These are phyloP conservation scores for Lasiommata megera DNA, from an alignment of 2,888 invertebrate species.

Conservation along the genomic window DNA sequence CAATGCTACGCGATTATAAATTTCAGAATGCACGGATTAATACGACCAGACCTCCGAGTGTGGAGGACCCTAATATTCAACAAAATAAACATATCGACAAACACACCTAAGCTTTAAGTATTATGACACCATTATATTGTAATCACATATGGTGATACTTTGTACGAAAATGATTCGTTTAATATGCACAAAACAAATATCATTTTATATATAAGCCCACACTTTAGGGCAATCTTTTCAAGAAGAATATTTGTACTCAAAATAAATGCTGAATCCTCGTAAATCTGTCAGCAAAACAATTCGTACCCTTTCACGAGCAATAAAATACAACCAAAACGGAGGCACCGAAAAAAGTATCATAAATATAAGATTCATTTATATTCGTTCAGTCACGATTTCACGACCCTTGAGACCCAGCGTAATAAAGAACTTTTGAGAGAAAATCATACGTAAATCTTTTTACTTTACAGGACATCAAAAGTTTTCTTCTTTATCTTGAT, in stretches of 20 bases:
- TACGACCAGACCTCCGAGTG: no score
- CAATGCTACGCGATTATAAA: no score
- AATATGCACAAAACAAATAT: not conserved
- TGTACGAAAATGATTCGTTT: not conserved
- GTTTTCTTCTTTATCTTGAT: not conserved
- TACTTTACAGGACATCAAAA: conserved; percentile 15
- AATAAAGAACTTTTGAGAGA: conserved; percentile 38
- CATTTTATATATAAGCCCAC: not conserved
- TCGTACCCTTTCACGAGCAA: conserved; percentile 80
- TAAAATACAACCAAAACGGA: conserved; percentile 76
- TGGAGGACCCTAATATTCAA: no score
- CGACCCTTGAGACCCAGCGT: conserved; percentile 61
- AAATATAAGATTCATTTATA: conserved; percentile 81
- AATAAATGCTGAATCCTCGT: conserved; percentile 77
- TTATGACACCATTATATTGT: no score
- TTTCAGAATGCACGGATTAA: no score
- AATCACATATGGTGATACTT: not conserved
- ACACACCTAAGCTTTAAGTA: no score
- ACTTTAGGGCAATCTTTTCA: conserved; percentile 30
- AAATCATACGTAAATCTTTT: conserved; percentile 22
- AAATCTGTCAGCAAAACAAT: conserved; percentile 81
- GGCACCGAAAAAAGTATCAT: conserved; percentile 76
- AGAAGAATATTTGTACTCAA: conserved; percentile 65
- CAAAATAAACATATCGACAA: no score
- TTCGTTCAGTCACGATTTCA: conserved; percentile 69